phyloP scores from a whole-genome alignment of 30 jellyfish, hydroid and myxozoan genomes.

The Rhopilema esculentum region DNA sequence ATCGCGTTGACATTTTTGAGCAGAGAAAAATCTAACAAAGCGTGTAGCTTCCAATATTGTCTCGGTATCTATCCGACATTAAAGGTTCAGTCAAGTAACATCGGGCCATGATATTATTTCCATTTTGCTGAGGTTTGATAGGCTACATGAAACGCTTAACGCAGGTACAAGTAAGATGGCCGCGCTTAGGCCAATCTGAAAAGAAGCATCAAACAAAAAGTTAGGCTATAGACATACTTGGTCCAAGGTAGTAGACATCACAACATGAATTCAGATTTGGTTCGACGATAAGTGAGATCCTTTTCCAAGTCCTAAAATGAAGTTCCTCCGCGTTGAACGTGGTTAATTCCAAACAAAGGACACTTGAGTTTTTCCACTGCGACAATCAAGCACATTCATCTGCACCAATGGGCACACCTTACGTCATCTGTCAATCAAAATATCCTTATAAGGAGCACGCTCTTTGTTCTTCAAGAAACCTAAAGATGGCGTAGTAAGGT shows the following conservation, averaged over 20 bases:
- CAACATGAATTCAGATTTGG: conserved; percentile 61
- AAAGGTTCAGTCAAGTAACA: background rate
- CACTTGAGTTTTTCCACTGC: conserved; percentile 45
- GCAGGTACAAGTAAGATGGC: conserved; percentile 38
- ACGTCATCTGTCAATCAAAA: conserved; percentile 79
- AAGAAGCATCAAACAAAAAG: background rate
- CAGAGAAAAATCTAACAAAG: background rate
- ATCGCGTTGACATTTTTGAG: background rate
- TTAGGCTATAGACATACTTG: conserved; percentile 57
- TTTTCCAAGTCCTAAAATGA: background rate
- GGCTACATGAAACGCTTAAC: background rate
- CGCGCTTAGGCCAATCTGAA: conserved; percentile 29
- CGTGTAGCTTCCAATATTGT: too few species aligned
- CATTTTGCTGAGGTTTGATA: background rate
- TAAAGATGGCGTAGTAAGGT: conserved; percentile 34
- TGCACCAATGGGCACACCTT: conserved; percentile 75
- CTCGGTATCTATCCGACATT: background rate
- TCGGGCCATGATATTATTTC: background rate
- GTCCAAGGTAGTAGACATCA: conserved; percentile 89
- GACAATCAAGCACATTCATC: conserved; percentile 52
- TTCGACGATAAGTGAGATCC: background rate
- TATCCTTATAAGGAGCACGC: conserved; percentile 44
- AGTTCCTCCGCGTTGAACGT: conserved; percentile 23
- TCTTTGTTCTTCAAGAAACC: conserved; percentile 35
- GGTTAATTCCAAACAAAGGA: conserved; percentile 48